Evolutionary conservation across 2,888 invertebrate genomes (phyloP).

Genomic region (Apotomis capreana): DNA sequence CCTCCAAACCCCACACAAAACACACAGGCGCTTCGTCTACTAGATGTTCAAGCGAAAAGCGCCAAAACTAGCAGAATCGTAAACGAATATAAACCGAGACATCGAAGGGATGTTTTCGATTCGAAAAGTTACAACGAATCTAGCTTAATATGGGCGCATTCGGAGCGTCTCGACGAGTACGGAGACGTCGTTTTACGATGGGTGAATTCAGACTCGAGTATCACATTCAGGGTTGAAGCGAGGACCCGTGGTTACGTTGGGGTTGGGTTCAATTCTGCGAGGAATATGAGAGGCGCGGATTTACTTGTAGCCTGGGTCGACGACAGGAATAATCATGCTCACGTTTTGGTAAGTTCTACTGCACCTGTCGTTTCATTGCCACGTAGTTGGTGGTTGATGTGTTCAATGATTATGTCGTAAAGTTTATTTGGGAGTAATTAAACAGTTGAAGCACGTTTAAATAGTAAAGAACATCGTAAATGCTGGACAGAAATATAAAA

Average conservation of each 20-base stretch:
- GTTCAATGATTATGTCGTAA: conserved; percentile 21
- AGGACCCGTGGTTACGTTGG: conserved; percentile 93
- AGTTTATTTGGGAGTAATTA: conserved; percentile 19
- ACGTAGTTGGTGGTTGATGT: conserved; percentile 36
- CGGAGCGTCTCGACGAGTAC: conserved; percentile 79
- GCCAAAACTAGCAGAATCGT: conserved; percentile 72
- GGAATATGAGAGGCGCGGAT: conserved; percentile 92
- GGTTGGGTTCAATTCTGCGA: conserved; percentile 92
- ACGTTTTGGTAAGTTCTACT: conserved; percentile 88
- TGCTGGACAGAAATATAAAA: background rate
- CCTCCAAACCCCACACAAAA: conserved; percentile 65
- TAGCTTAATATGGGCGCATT: conserved; percentile 84
- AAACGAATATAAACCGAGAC: conserved; percentile 67
- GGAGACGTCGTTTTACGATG: conserved; percentile 85
- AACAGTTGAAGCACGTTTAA: conserved; percentile 20
- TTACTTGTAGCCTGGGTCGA: conserved; percentile 96
- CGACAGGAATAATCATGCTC: conserved; percentile 85
- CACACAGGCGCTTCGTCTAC: conserved; percentile 59
- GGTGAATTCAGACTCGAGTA: conserved; percentile 89
- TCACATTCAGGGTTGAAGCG: conserved; percentile 93
- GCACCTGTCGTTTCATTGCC: conserved; percentile 52
- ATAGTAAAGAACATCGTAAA: conserved; percentile 21
- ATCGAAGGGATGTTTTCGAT: conserved; percentile 73
- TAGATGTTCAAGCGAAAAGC: conserved; percentile 67
- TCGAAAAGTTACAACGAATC: conserved; percentile 71